A percentile compares a stretch with the other conserved stretches of the same genome.
These are phyloP conservation scores for Porites evermanni DNA, from an alignment of 92 coral and sea anemone genomes.

Conservation along the genomic window DNA sequence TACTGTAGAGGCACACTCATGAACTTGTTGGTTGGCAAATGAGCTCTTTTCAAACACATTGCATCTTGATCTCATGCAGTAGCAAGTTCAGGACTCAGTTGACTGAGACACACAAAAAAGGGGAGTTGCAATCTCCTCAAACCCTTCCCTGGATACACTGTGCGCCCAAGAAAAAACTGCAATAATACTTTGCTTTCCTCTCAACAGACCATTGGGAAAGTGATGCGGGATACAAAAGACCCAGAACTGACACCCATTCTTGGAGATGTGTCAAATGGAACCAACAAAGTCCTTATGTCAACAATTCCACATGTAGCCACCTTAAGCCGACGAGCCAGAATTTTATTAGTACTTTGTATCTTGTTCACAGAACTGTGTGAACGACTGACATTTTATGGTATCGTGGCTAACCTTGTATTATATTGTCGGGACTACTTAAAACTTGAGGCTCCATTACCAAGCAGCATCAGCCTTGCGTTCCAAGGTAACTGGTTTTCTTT, in stretches of 20 bases:
- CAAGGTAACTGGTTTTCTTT: slow-evolving; percentile 51
- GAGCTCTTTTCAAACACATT: too few relatives aligned
- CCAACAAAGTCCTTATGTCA: not conserved
- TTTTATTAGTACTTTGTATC: slow-evolving; percentile 66
- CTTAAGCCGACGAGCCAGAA: slow-evolving; percentile 40
- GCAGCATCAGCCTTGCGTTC: slow-evolving; percentile 70
- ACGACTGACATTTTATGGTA: slow-evolving; percentile 84
- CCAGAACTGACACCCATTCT: slow-evolving; percentile 35
- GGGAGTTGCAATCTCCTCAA: too few relatives aligned
- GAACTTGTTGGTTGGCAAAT: too few relatives aligned
- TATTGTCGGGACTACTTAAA: slow-evolving; percentile 64
- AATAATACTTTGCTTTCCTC: not conserved
- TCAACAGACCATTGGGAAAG: not conserved
- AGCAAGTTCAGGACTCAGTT: too few relatives aligned
- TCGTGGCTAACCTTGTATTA: slow-evolving; percentile 79
- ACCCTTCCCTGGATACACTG: too few relatives aligned
- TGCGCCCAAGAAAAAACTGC: too few relatives aligned
- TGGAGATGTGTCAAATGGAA: not conserved
- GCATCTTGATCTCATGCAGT: too few relatives aligned
- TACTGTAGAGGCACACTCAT: too few relatives aligned
- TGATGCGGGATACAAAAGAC: slow-evolving; percentile 11
- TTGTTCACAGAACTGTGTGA: slow-evolving; percentile 78
- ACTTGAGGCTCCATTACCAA: slow-evolving; percentile 66
- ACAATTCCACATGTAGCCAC: not conserved
- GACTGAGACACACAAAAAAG: too few relatives aligned